Evolutionary conservation across 2,113 vertebrate species (phyloP).

Genomic region (Xiphias gladius): DNA sequence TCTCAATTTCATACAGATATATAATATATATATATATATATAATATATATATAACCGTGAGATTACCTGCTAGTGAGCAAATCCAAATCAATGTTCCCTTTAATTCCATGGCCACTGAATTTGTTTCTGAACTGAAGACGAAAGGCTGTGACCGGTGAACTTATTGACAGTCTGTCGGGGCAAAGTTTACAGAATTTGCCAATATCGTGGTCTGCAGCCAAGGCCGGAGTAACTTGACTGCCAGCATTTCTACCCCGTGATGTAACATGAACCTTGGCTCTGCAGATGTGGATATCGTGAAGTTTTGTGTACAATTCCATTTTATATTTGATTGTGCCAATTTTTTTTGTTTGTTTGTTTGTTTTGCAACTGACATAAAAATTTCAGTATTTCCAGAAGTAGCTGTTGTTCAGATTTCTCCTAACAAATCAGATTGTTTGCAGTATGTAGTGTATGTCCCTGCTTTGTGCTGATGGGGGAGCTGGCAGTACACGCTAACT

Average conservation of each 20-base stretch:
- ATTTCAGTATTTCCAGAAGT: background rate
- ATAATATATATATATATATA: too few relatives aligned
- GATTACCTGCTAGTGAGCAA: conserved; percentile 63
- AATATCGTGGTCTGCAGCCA: conserved; percentile 26
- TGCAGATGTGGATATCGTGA: background rate
- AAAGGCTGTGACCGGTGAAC: conserved; percentile 2
- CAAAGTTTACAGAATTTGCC: conserved; percentile 60
- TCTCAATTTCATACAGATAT: too few relatives aligned
- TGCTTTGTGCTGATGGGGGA: conserved; percentile 50
- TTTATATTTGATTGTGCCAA: background rate
- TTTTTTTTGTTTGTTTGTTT: too few relatives aligned
- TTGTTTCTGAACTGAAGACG: background rate
- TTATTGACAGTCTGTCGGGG: conserved; percentile 30
- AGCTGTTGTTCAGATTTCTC: background rate
- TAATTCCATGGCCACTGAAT: conserved; percentile 17
- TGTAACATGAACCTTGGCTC: conserved; percentile 17
- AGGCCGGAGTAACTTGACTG: background rate
- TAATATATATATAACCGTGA: accelerated
- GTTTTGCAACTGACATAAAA: background rate
- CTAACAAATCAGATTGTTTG: accelerated
- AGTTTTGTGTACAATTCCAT: background rate
- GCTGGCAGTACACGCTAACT: conserved; percentile 38
- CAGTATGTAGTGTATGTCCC: conserved; percentile 17
- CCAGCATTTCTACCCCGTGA: background rate
- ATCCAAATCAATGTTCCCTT: background rate